Evolutionary conservation across 2,888 invertebrate genomes (phyloP).

Genomic region (Lasioglossum lativentre): DNA sequence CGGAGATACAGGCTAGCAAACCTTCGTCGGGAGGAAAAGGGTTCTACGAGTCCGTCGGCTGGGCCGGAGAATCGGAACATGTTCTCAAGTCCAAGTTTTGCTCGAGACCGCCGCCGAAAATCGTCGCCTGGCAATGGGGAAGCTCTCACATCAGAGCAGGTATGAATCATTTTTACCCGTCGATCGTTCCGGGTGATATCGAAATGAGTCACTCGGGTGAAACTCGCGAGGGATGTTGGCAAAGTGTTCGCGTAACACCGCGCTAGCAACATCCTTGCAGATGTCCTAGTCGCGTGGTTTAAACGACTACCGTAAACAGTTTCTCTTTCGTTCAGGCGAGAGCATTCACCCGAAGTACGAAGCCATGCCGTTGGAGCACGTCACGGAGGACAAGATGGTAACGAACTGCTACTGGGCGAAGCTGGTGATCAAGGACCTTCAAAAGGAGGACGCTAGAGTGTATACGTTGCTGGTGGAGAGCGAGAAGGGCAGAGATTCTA

Average conservation of each 20-base stretch:
- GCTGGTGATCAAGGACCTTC: constrained; percentile 90
- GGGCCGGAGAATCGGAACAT: constrained; percentile 81
- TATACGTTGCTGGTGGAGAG: constrained; percentile 95
- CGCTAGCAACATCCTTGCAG: not conserved
- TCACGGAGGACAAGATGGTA: constrained; percentile 79
- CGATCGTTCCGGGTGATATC: not conserved
- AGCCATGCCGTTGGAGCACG: constrained; percentile 81
- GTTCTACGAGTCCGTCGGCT: constrained; percentile 80
- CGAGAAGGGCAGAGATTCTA: constrained; percentile 91
- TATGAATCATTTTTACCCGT: constrained; percentile 56
- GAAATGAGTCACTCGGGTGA: not conserved
- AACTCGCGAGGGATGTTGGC: not conserved
- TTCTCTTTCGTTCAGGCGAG: constrained; percentile 74
- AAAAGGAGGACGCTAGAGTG: constrained; percentile 93
- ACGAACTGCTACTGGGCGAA: constrained; percentile 93
- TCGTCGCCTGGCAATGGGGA: constrained; percentile 96
- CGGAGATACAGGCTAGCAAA: constrained; percentile 80
- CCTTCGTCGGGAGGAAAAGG: constrained; percentile 75
- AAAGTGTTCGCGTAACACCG: not conserved
- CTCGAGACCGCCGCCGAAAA: constrained; percentile 89
- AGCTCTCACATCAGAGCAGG: constrained; percentile 82
- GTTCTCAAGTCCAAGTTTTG: constrained; percentile 80
- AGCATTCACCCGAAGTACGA: constrained; percentile 82
- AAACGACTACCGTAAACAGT: not conserved
- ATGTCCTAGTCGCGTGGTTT: too few species aligned